Evolutionary conservation across 2,113 vertebrate genomes (phyloP).

Genomic region (Spilogale gracilis): DNA sequence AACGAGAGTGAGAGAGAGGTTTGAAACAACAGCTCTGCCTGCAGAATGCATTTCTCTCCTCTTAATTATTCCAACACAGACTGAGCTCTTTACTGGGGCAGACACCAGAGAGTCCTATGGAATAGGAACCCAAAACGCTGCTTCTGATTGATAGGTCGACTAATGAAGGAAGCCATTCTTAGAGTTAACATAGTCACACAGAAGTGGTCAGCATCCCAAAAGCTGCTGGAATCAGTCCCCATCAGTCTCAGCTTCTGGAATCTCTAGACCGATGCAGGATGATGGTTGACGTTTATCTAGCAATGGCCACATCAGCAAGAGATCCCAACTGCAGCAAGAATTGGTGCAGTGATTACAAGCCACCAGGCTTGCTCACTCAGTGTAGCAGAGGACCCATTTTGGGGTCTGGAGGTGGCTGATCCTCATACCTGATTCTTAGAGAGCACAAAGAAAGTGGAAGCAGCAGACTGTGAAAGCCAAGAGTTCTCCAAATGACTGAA

Average conservation of each 20-base stretch:
- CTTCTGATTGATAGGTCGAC: background rate
- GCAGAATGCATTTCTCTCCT: background rate
- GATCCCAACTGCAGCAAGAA: background rate
- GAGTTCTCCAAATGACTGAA: background rate
- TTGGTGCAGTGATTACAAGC: background rate
- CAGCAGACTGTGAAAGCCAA: too few relatives aligned
- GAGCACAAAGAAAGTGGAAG: background rate
- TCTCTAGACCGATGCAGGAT: background rate
- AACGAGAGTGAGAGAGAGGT: background rate
- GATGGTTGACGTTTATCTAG: background rate
- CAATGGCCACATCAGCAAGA: accelerated
- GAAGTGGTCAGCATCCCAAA: background rate
- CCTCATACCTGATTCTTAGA: background rate
- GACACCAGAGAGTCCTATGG: background rate
- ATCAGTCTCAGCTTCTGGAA: background rate
- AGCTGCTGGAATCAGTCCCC: background rate
- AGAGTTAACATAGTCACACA: background rate
- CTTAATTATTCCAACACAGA: background rate
- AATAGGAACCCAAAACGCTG: background rate
- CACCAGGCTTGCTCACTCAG: background rate
- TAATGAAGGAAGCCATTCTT: background rate
- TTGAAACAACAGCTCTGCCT: background rate
- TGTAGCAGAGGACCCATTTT: background rate
- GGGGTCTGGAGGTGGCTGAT: background rate
- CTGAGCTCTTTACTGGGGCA: background rate